phyloP scores from a whole-genome alignment of 2,113 vertebrate species.

The Gracilinanus agilis region DNA sequence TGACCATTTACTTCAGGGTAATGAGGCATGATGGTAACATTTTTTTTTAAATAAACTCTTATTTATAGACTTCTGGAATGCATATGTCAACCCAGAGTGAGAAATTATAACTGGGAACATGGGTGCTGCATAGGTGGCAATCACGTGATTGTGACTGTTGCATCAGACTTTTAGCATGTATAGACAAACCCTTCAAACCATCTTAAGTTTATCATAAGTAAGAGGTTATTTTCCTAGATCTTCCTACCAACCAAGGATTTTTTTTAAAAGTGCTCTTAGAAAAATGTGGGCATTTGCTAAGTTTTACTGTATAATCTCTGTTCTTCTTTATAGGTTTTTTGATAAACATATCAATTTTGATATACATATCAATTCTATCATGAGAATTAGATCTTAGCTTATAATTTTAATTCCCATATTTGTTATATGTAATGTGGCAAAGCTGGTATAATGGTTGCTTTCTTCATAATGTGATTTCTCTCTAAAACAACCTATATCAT shows the following conservation, averaged over 20 bases:
- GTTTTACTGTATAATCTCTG: neutral
- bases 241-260: neutral
- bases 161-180: neutral
- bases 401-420: neutral
- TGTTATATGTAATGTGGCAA: neutral
- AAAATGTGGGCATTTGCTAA: neutral
- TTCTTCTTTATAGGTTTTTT: neutral
- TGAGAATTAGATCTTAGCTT: neutral
- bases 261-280: neutral
- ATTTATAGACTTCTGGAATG: neutral
- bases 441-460: neutral
- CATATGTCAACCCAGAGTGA: neutral
- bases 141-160: neutral
- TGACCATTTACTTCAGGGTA: neutral
- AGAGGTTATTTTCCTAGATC: neutral
- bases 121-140: neutral
- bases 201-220: neutral
- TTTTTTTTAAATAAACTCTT: neutral
- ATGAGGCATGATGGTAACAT: neutral
- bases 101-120: neutral
- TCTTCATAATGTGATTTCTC: neutral
- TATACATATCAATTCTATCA: neutral
- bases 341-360: neutral
- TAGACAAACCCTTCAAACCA: neutral
- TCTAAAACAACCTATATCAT: neutral